Evolutionary conservation across 2,797 vertebrate species (phyloP), one percentile per base, ranked within the genome.

Genomic region (Hypotaenidia okinawae): DNA sequence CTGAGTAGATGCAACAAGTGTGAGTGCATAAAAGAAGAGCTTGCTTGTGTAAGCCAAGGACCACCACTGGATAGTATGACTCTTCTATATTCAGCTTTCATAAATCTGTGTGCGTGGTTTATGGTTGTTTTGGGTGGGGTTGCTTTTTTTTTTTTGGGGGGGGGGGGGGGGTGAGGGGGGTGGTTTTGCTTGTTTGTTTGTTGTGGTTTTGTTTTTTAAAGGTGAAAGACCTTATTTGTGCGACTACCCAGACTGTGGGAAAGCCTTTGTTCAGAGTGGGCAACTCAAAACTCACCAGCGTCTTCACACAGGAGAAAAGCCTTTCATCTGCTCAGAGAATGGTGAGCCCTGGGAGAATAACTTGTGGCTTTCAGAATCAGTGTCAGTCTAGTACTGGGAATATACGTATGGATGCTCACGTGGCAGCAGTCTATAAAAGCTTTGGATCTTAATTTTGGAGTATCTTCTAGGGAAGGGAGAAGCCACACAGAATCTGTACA

Each of bases 191-290:
- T 41, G 14, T 63, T 41, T 63, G 37, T 21, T 63, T 68, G 41
- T 35, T 59, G 33, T 16, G 41, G 21, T 35, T 74, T 74, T 45
- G 32, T n/a, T n/a, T 33, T 57, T 33, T 7, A 91, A 99, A 67
- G 99, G 99, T 89, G 99, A 99, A 97, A 98, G 99, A 51, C 99
- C 99, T 32, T 99, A 99, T 94, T 97, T 99, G 96, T 99, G 99
- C 84, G 99, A 99, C 93, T 99, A 99, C 84, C 99, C 99, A 18
- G 99, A 99, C 59, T 99, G 99, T 59, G 99, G 98, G 54, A 99
- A 99, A 97, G 99, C 99, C 11, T 99, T 99, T 95, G 99, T 99
- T 93, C 99, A 99, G 97, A 99, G 99, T 15, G 99, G 99, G 62
- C 99, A 99, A 96, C 98, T 99, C 93, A 99, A 99, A 97, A 99